Conservation (phyloP, 2,797 vertebrate genomes). For the Enteromius paludinosus region DNA sequence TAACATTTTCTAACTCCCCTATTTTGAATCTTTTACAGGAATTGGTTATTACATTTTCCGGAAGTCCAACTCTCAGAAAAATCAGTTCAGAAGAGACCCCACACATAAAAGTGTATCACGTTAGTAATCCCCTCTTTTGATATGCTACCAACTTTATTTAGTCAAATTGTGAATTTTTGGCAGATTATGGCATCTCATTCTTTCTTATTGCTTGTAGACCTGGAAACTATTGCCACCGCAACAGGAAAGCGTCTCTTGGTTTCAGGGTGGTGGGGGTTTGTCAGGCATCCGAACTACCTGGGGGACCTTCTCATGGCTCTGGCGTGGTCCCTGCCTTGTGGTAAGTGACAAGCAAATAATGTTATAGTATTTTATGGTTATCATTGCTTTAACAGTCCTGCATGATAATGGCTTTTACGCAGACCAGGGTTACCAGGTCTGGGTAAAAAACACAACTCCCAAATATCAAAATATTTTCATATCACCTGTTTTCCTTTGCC, state of each 20-base stretch:
- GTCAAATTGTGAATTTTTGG: too few species aligned
- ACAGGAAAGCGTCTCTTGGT: constrained; percentile 87
- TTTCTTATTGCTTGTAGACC: constrained; percentile 69
- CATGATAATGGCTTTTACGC: background rate
- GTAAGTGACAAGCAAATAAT: constrained; percentile 72
- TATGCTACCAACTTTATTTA: background rate
- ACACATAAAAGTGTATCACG: constrained; percentile 83
- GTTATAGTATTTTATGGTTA: background rate
- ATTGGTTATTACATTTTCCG: constrained; percentile 89
- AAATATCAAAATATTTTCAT: background rate
- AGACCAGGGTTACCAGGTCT: background rate
- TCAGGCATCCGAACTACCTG: constrained; percentile 92
- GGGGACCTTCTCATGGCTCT: constrained; percentile 91
- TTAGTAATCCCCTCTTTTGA: constrained; percentile 63
- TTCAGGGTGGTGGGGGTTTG: constrained; percentile 93
- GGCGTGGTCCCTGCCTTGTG: constrained; percentile 90
- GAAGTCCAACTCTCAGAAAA: constrained; percentile 90
- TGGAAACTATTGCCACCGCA: constrained; percentile 88
- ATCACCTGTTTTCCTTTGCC: background rate
- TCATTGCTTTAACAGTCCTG: background rate
- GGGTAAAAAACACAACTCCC: background rate
- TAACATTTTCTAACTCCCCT: background rate
- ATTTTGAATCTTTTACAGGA: constrained; percentile 67
- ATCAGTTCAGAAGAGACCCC: constrained; percentile 88
- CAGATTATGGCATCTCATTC: background rate